phyloP scores from a whole-genome alignment of 1,140 invertebrate species.

The Spodoptera litura region DNA sequence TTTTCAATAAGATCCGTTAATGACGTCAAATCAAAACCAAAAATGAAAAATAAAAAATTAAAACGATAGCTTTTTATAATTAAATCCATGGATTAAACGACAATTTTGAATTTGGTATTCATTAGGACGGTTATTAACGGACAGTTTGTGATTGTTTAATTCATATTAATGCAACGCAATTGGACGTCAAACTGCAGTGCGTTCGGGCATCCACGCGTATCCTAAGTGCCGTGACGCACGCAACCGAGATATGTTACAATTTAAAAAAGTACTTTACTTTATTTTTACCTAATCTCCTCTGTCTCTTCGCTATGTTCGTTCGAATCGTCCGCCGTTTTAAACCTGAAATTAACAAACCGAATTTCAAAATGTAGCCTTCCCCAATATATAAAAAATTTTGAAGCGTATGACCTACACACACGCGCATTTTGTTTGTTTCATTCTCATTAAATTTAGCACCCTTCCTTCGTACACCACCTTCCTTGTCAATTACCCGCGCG shows the following conservation, averaged over 20 bases:
- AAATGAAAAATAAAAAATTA: neutral
- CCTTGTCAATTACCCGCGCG: neutral
- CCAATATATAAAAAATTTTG: slow-evolving; percentile 48
- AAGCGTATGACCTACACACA: neutral
- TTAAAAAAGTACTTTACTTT: slow-evolving; percentile 16
- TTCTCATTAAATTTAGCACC: neutral
- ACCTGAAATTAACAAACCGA: slow-evolving; percentile 79
- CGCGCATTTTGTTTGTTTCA: neutral
- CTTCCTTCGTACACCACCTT: neutral
- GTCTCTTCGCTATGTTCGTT: slow-evolving; percentile 66
- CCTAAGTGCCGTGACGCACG: neutral
- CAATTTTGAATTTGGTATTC: slow-evolving; percentile 10
- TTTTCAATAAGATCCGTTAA: slow-evolving; percentile 7
- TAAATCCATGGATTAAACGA: neutral
- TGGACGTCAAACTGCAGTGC: neutral
- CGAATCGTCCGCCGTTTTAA: slow-evolving; percentile 72
- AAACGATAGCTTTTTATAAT: neutral
- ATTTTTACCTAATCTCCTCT: slow-evolving; percentile 66
- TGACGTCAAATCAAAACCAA: neutral
- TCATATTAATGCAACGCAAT: neutral
- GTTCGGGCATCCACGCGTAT: neutral
- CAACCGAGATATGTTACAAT: neutral
- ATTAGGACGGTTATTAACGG: slow-evolving; percentile 1
- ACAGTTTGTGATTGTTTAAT: neutral
- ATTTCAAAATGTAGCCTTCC: slow-evolving; percentile 57